Conservation (phyloP, 2,113 vertebrate genomes). For the Carettochelys insculpta region DNA sequence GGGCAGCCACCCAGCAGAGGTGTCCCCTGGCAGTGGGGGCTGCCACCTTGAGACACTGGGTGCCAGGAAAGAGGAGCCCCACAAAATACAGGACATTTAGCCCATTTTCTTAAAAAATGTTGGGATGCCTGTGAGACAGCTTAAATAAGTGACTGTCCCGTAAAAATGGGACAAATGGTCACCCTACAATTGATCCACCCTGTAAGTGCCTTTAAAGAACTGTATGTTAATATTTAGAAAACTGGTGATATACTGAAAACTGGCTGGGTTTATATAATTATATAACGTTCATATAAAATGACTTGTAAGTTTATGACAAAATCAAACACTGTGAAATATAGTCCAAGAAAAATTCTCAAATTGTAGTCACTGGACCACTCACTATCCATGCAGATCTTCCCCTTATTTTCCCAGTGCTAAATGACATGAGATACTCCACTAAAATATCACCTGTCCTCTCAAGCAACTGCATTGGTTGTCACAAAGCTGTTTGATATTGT, state of each 20-base stretch:
- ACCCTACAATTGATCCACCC: neutral
- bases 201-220: neutral
- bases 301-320: neutral
- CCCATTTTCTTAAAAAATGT: too few relatives aligned
- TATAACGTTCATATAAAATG: neutral
- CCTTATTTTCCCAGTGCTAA: neutral
- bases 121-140: too few relatives aligned
- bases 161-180: too few relatives aligned
- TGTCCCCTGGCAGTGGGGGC: too few relatives aligned
- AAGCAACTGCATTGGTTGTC: neutral
- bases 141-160: too few relatives aligned
- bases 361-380: neutral
- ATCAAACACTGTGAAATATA: neutral
- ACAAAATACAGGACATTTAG: too few relatives aligned
- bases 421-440: neutral
- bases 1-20: too few relatives aligned
- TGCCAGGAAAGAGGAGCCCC: too few relatives aligned
- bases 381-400: neutral
- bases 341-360: neutral
- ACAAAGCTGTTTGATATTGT: neutral
- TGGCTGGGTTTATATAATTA: fast-evolving
- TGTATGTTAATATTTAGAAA: neutral
- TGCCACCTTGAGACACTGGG: too few relatives aligned
- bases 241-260: neutral
- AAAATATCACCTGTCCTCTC: neutral